phyloP scores from a whole-genome alignment of 1,140 invertebrate species.

The Pogonomyrmex californicus region DNA sequence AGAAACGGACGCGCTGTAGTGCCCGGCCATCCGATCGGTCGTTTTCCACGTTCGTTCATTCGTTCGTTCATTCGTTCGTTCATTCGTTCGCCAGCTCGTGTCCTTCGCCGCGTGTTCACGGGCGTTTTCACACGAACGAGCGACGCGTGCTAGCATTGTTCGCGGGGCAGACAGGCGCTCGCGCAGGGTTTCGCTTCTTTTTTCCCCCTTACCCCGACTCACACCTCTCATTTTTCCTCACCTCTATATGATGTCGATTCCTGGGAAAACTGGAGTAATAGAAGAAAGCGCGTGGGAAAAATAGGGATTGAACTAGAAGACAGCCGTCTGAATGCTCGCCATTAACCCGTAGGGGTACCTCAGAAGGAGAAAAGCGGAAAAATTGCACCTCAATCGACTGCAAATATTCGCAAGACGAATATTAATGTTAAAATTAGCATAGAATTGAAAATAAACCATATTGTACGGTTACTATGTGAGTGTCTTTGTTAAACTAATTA shows the following conservation, averaged over 20 bases:
- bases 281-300: neutral
- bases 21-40: conserved; percentile 46
- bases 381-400: neutral
- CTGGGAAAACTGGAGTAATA: conserved; percentile 20
- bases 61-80: conserved; percentile 22
- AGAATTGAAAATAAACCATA: neutral
- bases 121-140: conserved; percentile 37
- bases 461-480: neutral
- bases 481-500: neutral
- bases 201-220: neutral
- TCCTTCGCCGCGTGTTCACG: conserved; percentile 44
- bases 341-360: neutral
- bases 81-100: neutral
- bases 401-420: neutral
- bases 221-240: neutral
- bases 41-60: conserved; percentile 51
- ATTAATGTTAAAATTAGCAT: neutral
- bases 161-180: conserved; percentile 20
- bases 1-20: conserved; percentile 47
- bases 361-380: neutral
- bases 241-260: conserved; percentile 32
- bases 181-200: conserved; percentile 6
- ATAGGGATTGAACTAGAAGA: neutral
- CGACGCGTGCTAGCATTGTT: conserved; percentile 46
- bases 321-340: neutral